These are phyloP conservation scores for Siniperca undulata DNA, from an alignment of 2,797 vertebrate species.

Conservation along the genomic window DNA sequence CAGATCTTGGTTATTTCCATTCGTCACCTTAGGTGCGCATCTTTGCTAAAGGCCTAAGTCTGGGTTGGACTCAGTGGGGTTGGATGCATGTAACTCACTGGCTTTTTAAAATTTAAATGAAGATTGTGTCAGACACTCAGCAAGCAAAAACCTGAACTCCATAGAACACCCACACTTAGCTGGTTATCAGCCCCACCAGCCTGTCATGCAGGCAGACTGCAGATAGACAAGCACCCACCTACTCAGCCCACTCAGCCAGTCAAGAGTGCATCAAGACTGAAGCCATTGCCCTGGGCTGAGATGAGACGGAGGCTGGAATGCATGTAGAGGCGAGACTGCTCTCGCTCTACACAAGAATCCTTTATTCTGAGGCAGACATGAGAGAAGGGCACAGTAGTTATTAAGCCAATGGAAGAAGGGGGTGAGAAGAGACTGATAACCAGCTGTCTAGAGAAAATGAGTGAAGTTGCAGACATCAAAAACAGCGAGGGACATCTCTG, in stretches of 20 bases:
- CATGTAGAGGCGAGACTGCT: conserved; percentile 38
- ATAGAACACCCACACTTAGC: conserved; percentile 38
- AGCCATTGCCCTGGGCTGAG: conserved; percentile 50
- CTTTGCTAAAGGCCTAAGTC: not conserved
- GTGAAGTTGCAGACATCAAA: conserved; percentile 24
- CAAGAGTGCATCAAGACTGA: conserved; percentile 37
- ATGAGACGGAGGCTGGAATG: conserved; percentile 49
- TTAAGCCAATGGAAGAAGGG: conserved; percentile 20
- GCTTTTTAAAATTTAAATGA: conserved; percentile 21
- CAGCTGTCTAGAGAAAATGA: conserved; percentile 35
- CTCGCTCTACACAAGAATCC: conserved; percentile 43
- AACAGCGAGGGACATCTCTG: not conserved
- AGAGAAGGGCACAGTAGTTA: conserved; percentile 40
- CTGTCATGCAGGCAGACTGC: conserved; percentile 24
- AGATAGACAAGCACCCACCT: conserved; percentile 55
- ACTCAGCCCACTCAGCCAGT: conserved; percentile 49
- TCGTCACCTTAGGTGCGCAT: not conserved
- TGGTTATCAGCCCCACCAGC: conserved; percentile 30
- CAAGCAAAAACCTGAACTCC: conserved; percentile 29
- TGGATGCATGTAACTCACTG: not conserved
- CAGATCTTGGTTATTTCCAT: not conserved
- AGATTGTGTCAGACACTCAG: conserved; percentile 27
- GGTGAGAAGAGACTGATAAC: conserved; percentile 35
- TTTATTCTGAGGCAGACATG: conserved; percentile 51
- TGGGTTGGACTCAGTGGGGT: not conserved